These are phyloP conservation scores for Electrona antarctica DNA, from an alignment of 2,113 vertebrate species.

Conservation along the genomic window DNA sequence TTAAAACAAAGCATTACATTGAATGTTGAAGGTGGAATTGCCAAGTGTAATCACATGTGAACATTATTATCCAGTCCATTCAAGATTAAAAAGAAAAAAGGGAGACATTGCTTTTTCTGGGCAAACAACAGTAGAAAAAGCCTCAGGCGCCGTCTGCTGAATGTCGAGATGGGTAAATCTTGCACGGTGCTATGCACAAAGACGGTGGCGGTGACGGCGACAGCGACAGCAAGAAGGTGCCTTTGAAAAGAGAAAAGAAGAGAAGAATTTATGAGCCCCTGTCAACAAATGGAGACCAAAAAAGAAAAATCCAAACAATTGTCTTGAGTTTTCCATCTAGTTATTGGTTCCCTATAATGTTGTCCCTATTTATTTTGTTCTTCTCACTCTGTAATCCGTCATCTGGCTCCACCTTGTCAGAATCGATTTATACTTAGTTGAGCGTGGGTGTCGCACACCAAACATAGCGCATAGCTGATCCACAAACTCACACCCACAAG, in stretches of 20 bases:
- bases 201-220: background rate
- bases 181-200: background rate
- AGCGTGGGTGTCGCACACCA: no score
- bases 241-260: slow-evolving; percentile 51
- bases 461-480: no score
- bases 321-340: no score
- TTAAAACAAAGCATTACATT: background rate
- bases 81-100: background rate
- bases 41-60: background rate
- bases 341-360: no score
- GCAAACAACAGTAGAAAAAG: slow-evolving; percentile 2
- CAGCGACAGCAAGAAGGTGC: slow-evolving; percentile 14
- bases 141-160: slow-evolving; percentile 32
- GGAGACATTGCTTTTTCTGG: no score
- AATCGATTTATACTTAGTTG: no score
- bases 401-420: no score
- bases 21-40: background rate
- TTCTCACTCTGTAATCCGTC: no score
- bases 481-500: no score
- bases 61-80: background rate
- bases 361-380: no score
- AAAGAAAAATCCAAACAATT: no score
- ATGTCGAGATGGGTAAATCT: slow-evolving; percentile 16
- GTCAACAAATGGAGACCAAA: background rate
- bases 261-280: slow-evolving; percentile 11